Conservation (phyloP, 1,140 invertebrate species). For the Eueides isabella region DNA sequence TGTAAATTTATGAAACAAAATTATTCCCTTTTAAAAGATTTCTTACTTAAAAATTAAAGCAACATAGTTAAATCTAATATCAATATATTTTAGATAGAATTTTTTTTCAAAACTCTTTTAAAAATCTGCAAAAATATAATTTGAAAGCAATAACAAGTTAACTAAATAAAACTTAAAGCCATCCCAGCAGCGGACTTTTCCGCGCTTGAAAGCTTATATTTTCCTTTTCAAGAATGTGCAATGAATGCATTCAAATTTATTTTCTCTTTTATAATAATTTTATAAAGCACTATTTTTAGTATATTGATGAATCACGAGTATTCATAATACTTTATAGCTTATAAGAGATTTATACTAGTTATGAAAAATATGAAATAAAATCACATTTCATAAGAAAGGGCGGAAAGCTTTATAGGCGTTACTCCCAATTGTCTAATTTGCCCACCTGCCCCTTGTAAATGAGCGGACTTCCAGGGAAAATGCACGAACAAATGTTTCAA, state of each 20-base stretch:
- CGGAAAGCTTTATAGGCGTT: background rate
- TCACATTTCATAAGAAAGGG: background rate
- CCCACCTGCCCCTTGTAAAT: conserved; percentile 10
- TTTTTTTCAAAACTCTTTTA: background rate
- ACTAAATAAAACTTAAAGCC: background rate
- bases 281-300: conserved; percentile 1
- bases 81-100: too few relatives aligned
- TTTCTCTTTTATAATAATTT: background rate
- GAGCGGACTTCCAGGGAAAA: background rate
- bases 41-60: too few relatives aligned
- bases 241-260: conserved; percentile 3
- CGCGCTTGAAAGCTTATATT: background rate
- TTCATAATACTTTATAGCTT: background rate
- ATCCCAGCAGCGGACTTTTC: background rate
- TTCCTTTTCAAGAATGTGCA: background rate
- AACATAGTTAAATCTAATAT: too few relatives aligned
- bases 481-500: background rate
- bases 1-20: background rate
- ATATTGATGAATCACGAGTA: background rate
- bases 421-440: conserved; percentile 10
- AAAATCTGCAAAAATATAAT: background rate
- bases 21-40: too few relatives aligned
- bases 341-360: background rate
- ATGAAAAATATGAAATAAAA: background rate
- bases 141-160: background rate